Evolutionary conservation across 2,797 vertebrate species (phyloP).

Genomic region (Oryzias dopingdopingensis): DNA sequence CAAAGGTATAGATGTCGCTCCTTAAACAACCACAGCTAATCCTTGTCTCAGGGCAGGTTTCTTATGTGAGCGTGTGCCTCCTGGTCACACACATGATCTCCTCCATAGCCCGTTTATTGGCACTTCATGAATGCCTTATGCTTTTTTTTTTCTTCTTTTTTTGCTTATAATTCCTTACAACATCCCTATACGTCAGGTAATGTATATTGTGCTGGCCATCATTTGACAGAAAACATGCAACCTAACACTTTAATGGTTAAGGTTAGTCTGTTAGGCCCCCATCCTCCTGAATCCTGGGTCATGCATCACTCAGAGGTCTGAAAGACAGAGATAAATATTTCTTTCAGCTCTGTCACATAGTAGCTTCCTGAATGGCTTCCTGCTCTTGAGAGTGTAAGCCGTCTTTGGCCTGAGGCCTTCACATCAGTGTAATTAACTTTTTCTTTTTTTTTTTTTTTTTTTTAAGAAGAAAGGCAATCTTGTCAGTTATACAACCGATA

Average conservation of each 20-base stretch:
- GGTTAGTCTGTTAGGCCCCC: conserved; percentile 44
- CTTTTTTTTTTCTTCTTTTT: conserved; percentile 22
- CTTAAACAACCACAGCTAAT: conserved; percentile 62
- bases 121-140: conserved; percentile 49
- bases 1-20: conserved; percentile 70
- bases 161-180: conserved; percentile 41
- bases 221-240: conserved; percentile 62
- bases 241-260: conserved; percentile 60
- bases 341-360: conserved; percentile 68
- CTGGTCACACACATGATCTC: conserved; percentile 44
- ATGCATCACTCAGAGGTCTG: conserved; percentile 67
- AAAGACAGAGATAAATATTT: conserved; percentile 72
- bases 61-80: conserved; percentile 58
- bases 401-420: conserved; percentile 29
- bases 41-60: conserved; percentile 56
- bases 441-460: neutral
- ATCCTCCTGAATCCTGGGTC: conserved; percentile 55
- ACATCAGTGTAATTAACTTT: conserved; percentile 30
- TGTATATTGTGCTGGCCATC: conserved; percentile 51
- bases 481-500: conserved; percentile 4
- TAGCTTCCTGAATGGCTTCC: conserved; percentile 68
- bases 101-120: conserved; percentile 37
- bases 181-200: conserved; percentile 41
- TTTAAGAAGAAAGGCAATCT: conserved; percentile 1
- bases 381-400: conserved; percentile 33